A percentile compares a stretch with the other conserved stretches of the same genome.
Conservation (phyloP, 2,888 invertebrate genomes). For the Agriotes lineatus region DNA sequence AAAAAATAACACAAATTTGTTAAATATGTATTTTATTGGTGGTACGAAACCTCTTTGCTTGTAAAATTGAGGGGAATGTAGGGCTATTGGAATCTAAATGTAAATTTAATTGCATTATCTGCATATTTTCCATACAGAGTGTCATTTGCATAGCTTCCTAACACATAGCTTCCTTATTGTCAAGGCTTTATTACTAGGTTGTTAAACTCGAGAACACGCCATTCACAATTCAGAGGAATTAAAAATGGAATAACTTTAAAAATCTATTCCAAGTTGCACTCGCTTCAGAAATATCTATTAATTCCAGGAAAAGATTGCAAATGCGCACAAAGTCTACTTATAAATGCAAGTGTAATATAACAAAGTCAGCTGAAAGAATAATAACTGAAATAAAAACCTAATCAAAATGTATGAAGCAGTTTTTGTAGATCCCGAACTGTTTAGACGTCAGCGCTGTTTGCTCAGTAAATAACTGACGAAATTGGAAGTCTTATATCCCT, state of each 20-base stretch:
- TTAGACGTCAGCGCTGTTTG: not conserved
- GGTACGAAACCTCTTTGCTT: too few relatives aligned
- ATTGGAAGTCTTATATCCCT: constrained; percentile 15
- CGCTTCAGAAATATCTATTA: constrained; percentile 10
- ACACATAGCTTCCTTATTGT: too few relatives aligned
- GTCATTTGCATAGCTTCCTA: too few relatives aligned
- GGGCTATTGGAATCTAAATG: too few relatives aligned
- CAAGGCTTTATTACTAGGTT: too few relatives aligned
- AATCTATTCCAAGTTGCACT: not conserved
- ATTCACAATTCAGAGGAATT: not conserved
- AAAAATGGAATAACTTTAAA: constrained; percentile 16
- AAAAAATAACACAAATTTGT: too few relatives aligned
- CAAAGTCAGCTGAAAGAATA: constrained; percentile 6
- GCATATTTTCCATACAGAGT: too few relatives aligned
- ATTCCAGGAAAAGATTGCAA: not conserved
- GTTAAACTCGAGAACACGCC: too few relatives aligned
- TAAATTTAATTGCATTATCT: too few relatives aligned
- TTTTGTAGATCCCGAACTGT: not conserved
- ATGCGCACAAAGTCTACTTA: not conserved
- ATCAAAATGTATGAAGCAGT: constrained; percentile 16
- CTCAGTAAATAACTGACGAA: constrained; percentile 17
- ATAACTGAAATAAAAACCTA: constrained; percentile 17
- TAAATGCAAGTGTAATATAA: constrained; percentile 15
- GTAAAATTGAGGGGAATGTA: too few relatives aligned
- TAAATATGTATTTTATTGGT: too few relatives aligned